Evolutionary conservation across 1,140 invertebrate genomes (phyloP), one percentile per base, ranked within the genome.

Genomic region (Scaptomyza hsui): DNA sequence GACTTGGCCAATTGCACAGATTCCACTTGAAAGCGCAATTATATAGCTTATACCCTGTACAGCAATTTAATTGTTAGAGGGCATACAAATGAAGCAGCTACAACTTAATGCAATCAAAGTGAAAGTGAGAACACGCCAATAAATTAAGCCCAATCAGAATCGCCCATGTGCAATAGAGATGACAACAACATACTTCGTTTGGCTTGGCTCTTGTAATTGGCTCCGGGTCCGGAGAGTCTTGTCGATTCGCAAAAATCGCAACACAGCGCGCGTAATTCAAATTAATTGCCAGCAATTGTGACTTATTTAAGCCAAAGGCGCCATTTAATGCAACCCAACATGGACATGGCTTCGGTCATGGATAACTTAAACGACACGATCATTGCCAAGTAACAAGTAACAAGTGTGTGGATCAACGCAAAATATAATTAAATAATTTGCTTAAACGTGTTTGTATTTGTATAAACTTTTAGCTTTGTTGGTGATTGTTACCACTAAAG

Each of bases 251-350:
- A 69, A 86, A 86, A 86, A 88, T 86, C 82, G 45, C 67, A 75
- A 75, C 74, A 67, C 63, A 72, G 65, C 55, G 61, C 48, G 62
- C 65, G 48, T 69, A 89, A 89, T 89, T 89, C 75, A 86, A 89
- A 89, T 89, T 89, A 89, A 89, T 89, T 89, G 86, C 52, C 55
- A 63, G 67, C 81, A 89, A 86, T 89, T 89, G 75, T 67, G 65
- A 62, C 69, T 76, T 86, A 67, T 70, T 77, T 83, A 73, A 72
- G 81, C 29, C 57, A 68, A 68, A 78, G 81, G 75, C 88, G 86
- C 78, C 86, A 78, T 88, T 83, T 65, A 83, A 83, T 78, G 32
- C 32, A 47, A 13, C 15, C 19, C 62, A 39, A 37, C 49, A 29
- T 72, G 32, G 48, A 37, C 19, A 42, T 6, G 24, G 49, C 26